Evolutionary conservation across 1,140 invertebrate species (phyloP), one percentile per base, ranked within the genome.

Genomic region (Drusus annulatus): DNA sequence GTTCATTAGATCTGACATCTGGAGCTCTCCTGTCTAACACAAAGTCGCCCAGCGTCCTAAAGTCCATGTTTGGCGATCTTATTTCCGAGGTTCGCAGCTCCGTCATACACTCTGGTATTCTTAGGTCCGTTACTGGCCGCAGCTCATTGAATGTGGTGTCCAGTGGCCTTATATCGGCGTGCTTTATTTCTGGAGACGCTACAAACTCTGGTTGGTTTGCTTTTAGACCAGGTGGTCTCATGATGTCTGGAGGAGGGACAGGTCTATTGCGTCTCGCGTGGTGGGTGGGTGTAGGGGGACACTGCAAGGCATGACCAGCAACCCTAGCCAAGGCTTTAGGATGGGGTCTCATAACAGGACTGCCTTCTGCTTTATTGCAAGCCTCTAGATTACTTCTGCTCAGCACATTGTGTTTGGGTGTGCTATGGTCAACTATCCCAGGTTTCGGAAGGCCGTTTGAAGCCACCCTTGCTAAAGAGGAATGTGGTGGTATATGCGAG

Each of bases 251-350:
- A 0, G 88, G 87, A 3, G 88, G 88, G 31, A 87, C 54, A 0
- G 89, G 89, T 73, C 92, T 88, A 51, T 91, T 90, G 52, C 92
- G 91, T 58, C 93, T 90, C 8, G 94, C 94, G 84, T 95, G 94
- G 87, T 96, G 95, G 0, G 95, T 96, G 0, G 95, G 95, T 0
- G 95, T 96, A 0, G 95, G 95, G 7, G 94, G 95, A 85, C 95
- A 96, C 81, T 88, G 88, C 0, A 87, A 87, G 8, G 86, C 83
- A 3, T 85, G 84, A 77, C 84, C 91, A 60, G 86, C 91, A 76
- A 93, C 90, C 28, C 92, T 87, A 6, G 91, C 90, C 8, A 93
- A 81, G 4, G 91, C 90, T 78, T 91, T 86, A 10, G 91, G 91
- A 85, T 92, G 91, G 5, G 92, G 92, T 45, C 91, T 86, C 79